Evolutionary conservation across 2,113 vertebrate genomes (phyloP).

Genomic region (Ochotona princeps): DNA sequence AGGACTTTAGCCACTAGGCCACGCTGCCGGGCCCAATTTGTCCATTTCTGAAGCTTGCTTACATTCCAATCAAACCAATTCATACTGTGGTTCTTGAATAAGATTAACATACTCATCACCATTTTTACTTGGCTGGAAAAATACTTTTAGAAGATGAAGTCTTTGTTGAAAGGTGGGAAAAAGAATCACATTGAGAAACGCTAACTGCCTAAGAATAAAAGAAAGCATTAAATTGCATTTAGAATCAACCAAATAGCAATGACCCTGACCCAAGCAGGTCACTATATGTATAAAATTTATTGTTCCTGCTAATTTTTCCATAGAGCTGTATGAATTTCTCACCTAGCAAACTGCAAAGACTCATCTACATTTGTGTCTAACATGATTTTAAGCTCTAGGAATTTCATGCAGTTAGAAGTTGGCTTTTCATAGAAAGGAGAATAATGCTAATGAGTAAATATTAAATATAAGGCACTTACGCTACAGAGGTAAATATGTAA

Average conservation of each 20-base stretch:
- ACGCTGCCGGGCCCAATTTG: no score
- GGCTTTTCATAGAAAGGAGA: constrained; percentile 53
- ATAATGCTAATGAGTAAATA: constrained; percentile 74
- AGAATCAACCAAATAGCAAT: constrained; percentile 62
- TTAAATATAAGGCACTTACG: constrained; percentile 71
- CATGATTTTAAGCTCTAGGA: constrained; percentile 72
- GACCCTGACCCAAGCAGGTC: constrained; percentile 47
- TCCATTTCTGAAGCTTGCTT: constrained; percentile 43
- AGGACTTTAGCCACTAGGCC: no score
- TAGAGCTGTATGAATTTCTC: constrained; percentile 76
- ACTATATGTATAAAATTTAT: constrained; percentile 65
- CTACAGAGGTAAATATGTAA: constrained; percentile 73
- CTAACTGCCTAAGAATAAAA: constrained; percentile 33
- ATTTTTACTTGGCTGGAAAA: neutral
- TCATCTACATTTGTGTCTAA: constrained; percentile 74
- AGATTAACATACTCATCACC: neutral
- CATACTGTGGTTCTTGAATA: neutral
- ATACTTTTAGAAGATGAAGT: neutral
- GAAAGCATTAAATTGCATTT: constrained; percentile 60
- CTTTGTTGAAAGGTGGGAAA: neutral
- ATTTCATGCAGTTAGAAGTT: constrained; percentile 69
- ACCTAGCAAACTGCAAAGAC: constrained; percentile 76
- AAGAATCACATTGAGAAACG: neutral
- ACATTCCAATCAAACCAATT: constrained; percentile 52
- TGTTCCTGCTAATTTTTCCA: constrained; percentile 69